These are phyloP conservation scores for Vanessa cardui DNA, from an alignment of 2,888 invertebrate species.

Conservation along the genomic window DNA sequence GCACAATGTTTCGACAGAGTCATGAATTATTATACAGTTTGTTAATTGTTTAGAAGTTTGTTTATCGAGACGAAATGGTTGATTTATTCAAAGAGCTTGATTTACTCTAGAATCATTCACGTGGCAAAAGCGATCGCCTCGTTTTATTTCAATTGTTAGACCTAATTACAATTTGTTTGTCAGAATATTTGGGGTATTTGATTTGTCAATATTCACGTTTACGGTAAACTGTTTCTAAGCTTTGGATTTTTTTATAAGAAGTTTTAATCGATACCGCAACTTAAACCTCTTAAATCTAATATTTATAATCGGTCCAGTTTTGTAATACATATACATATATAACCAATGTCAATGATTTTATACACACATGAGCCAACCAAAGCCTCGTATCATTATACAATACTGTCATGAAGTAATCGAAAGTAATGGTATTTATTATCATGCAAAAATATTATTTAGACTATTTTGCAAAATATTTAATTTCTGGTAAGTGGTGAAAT, in stretches of 20 bases:
- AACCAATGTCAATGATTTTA: too few relatives aligned
- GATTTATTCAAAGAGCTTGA: constrained; percentile 67
- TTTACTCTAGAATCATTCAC: constrained; percentile 55
- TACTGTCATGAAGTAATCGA: too few relatives aligned
- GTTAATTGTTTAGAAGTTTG: constrained; percentile 65
- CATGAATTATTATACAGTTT: constrained; percentile 58
- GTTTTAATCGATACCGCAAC: neutral
- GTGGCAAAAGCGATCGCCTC: constrained; percentile 55
- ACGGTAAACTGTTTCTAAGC: neutral
- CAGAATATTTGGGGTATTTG: neutral
- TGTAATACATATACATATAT: too few relatives aligned
- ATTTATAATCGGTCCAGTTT: too few relatives aligned
- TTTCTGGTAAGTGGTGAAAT: constrained; percentile 33
- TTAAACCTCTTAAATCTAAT: too few relatives aligned
- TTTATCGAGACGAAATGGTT: constrained; percentile 57
- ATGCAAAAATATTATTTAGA: neutral
- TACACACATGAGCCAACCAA: too few relatives aligned
- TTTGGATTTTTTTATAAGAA: neutral
- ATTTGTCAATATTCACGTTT: neutral
- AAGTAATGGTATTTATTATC: too few relatives aligned
- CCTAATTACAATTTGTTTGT: constrained; percentile 12
- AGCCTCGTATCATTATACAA: too few relatives aligned
- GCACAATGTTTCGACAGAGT: constrained; percentile 46
- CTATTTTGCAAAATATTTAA: neutral
- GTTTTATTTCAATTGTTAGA: constrained; percentile 35